Percentiles rank a stretch among this genome's conserved stretches.
Evolutionary conservation across 2,888 invertebrate species (phyloP).

Genomic region (Cenopis cana): DNA sequence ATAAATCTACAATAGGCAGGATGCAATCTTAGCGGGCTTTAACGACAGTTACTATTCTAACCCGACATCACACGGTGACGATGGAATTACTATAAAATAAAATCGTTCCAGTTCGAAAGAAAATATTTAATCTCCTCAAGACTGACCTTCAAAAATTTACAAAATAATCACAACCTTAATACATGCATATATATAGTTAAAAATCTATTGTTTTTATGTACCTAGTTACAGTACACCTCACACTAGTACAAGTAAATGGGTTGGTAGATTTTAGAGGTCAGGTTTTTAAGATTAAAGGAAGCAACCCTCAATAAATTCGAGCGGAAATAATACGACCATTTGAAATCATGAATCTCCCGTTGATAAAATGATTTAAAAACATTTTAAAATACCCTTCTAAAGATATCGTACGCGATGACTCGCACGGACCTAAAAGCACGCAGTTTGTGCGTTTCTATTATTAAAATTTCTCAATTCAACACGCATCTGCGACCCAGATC

Average conservation of each 20-base stretch:
- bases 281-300: background rate
- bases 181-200: too few species aligned
- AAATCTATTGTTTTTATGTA: too few species aligned
- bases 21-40: too few species aligned
- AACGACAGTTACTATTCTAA: too few species aligned
- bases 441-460: conserved; percentile 72
- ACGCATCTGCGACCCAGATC: conserved; percentile 79
- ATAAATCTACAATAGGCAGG: too few species aligned
- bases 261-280: conserved; percentile 7
- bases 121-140: too few species aligned
- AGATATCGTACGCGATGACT: conserved; percentile 37
- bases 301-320: conserved; percentile 19
- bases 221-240: too few species aligned
- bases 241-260: background rate
- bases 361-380: conserved; percentile 26
- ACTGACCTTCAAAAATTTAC: too few species aligned
- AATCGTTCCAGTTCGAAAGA: background rate
- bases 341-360: conserved; percentile 36
- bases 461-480: conserved; percentile 79
- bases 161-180: too few species aligned
- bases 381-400: conserved; percentile 38
- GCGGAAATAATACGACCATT: conserved; percentile 34
- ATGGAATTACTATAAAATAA: background rate
- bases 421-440: conserved; percentile 50
- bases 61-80: background rate